Evolutionary conservation across 2,113 vertebrate genomes (phyloP), one percentile per base, ranked within the genome.

Genomic region (Zosterops lateralis): DNA sequence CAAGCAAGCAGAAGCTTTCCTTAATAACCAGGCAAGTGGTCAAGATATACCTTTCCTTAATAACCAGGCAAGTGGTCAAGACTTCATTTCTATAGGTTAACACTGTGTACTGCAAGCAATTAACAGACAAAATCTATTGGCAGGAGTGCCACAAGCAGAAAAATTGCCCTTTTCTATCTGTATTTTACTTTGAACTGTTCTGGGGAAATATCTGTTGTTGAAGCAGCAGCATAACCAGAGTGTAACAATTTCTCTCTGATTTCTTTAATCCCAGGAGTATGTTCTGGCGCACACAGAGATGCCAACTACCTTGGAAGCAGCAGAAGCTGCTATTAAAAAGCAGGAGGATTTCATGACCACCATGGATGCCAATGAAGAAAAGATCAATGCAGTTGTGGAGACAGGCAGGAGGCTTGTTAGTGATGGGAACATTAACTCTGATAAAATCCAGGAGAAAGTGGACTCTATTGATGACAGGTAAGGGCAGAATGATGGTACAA

Each of bases 311-410:
- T 97, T 99, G 96, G 99, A 99, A 97, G 99, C 97, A 15, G 99
- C 99, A 12, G 99, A 99, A 97, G 99, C 98, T 44, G 99, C 99
- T 84, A 99, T 99, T 95, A 99, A 99, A 95, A 99, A 99, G 93
- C 99, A 99, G 95, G 99, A 99, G 96, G 99, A 99, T 98, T 99
- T 99, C 97, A 99, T 99, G 99, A 99, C 99, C 95, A 99, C 99
- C 3, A 98, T 99, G 99, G 99, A 99, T 28, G 99, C 99, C 97
- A 99, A 99, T 11, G 99, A 99, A 96, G 99, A 99, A 96, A 99
- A 99, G 97, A 99, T 99, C 95, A 98, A 98, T 10, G 98, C 98
- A 4, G 99, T 99, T 68, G 98, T 99, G 32, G 99, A 99, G 91
- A 98, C 99, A 0, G 99, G 99, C 20, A 98, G 99, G 64, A 98